Evolutionary conservation across 2,113 vertebrate species (phyloP).

Genomic region (Piaya cayana): DNA sequence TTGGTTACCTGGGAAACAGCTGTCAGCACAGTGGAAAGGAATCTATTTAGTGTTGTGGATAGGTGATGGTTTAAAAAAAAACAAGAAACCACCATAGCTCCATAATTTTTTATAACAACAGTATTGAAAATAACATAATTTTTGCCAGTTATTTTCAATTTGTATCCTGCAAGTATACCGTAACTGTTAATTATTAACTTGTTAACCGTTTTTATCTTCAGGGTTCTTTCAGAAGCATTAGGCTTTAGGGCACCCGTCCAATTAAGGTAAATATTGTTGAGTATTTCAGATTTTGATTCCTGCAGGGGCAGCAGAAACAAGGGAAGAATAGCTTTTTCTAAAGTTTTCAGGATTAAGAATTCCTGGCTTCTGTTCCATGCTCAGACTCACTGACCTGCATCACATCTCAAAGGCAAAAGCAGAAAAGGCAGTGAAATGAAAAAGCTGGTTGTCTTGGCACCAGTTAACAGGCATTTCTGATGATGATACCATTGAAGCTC

Average conservation of each 20-base stretch:
- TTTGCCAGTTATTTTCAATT: background rate
- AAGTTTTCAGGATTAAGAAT: constrained; percentile 33
- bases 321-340: background rate
- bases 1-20: constrained; percentile 69
- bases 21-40: constrained; percentile 45
- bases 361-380: background rate
- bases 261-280: background rate
- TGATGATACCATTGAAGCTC: background rate
- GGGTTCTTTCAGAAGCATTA: background rate
- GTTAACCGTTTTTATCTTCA: background rate
- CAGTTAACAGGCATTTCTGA: background rate
- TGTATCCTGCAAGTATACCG: background rate
- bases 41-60: constrained; percentile 18
- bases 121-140: background rate
- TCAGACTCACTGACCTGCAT: constrained; percentile 8
- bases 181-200: background rate
- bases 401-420: background rate
- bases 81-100: background rate
- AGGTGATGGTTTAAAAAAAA: background rate
- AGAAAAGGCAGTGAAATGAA: constrained; percentile 11
- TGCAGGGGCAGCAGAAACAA: background rate
- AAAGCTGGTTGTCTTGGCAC: constrained; percentile 14
- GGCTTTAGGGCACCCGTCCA: background rate
- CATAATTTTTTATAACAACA: background rate
- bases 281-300: background rate